These are phyloP conservation scores for Thaumatotibia leucotreta DNA, from an alignment of 1,140 invertebrate genomes.

Conservation along the genomic window DNA sequence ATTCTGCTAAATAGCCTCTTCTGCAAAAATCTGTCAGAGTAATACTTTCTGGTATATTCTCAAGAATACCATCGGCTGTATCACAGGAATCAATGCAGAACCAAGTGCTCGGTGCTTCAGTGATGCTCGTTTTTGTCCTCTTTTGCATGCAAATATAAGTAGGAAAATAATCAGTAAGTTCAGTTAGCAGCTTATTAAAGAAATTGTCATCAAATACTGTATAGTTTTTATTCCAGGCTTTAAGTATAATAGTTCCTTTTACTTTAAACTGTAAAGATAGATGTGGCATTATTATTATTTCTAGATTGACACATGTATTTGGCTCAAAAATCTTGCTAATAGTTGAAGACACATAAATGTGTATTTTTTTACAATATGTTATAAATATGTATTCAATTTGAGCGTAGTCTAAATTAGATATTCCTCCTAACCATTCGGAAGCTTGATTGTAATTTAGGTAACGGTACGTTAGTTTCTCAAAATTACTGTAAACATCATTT, in stretches of 20 bases:
- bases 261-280: conserved; percentile 25
- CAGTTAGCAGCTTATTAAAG: conserved; percentile 13
- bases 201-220: conserved; percentile 23
- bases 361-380: conserved; percentile 24
- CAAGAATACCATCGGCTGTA: conserved; percentile 13
- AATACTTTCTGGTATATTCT: conserved; percentile 17
- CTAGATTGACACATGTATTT: conserved; percentile 16
- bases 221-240: conserved; percentile 25
- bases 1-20: neutral
- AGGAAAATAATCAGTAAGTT: conserved; percentile 28
- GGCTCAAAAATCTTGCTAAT: conserved; percentile 17
- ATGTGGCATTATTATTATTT: conserved; percentile 10
- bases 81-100: conserved; percentile 27
- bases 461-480: conserved; percentile 19
- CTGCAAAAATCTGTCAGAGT: neutral
- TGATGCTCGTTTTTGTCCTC: conserved; percentile 18
- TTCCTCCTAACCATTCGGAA: conserved; percentile 15
- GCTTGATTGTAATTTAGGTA: conserved; percentile 21
- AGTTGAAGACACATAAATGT: conserved; percentile 25
- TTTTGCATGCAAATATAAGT: conserved; percentile 26
- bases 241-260: conserved; percentile 25
- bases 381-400: conserved; percentile 29
- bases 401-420: conserved; percentile 21
- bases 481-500: conserved; percentile 16
- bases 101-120: conserved; percentile 19